Percentiles rank a stretch among this genome's conserved stretches.
Evolutionary conservation across 2,113 vertebrate genomes (phyloP).

Genomic region (human): DNA sequence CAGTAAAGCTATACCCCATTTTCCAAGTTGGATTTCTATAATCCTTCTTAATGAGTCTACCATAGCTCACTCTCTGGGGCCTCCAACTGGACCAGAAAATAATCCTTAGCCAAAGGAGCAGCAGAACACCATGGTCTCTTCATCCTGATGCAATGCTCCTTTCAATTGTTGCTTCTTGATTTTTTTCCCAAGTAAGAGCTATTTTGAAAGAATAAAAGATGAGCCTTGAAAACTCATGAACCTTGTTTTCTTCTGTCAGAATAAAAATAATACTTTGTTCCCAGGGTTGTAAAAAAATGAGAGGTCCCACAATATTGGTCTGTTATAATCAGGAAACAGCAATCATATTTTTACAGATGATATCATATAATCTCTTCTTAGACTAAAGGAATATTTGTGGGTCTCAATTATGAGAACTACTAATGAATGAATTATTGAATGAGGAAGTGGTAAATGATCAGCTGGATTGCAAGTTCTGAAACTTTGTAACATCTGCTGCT

Average conservation of each 20-base stretch:
- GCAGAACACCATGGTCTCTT: not conserved
- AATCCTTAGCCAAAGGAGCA: not conserved
- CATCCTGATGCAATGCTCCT: not conserved
- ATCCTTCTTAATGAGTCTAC: slow-evolving; percentile 74
- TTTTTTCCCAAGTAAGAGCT: slow-evolving; percentile 40
- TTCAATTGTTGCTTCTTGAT: not conserved
- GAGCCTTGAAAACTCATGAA: not conserved
- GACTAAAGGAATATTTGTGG: not conserved
- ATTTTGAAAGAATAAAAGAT: slow-evolving; percentile 51
- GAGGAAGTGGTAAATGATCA: not conserved
- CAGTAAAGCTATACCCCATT: slow-evolving; percentile 9
- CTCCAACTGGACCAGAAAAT: slow-evolving; percentile 51
- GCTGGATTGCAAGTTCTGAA: not conserved
- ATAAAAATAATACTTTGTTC: not conserved
- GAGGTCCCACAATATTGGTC: not conserved
- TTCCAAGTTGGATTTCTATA: slow-evolving; percentile 67
- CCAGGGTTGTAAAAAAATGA: not conserved
- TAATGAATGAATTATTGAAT: slow-evolving; percentile 32
- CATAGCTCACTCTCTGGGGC: slow-evolving; percentile 44
- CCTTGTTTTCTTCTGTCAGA: not conserved
- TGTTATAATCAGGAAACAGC: not conserved
- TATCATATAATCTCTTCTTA: not conserved
- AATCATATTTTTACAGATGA: not conserved
- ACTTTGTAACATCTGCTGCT: not conserved
- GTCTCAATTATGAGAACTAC: not conserved